A percentile compares a stretch with the other conserved stretches of the same genome.
phyloP scores from a whole-genome alignment of 2,888 invertebrate species.

The Marronus borbonicus region DNA sequence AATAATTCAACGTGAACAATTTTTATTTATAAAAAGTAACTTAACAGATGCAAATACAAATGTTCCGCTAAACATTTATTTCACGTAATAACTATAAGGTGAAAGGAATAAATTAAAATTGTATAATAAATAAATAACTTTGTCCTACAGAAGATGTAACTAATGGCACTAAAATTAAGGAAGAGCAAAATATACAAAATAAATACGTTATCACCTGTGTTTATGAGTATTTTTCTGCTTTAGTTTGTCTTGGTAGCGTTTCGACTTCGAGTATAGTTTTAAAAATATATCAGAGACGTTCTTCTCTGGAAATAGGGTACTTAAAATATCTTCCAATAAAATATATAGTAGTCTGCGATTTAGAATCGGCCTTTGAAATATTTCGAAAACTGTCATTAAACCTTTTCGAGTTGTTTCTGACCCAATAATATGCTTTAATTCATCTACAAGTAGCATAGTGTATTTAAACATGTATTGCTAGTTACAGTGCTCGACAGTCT shows the following conservation, averaged over 20 bases:
- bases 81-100: constrained; percentile 49
- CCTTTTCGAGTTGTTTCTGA: constrained; percentile 90
- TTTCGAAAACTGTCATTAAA: constrained; percentile 86
- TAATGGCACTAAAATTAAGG: constrained; percentile 51
- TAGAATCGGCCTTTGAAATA: constrained; percentile 89
- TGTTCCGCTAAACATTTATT: constrained; percentile 29
- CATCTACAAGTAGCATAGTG: constrained; percentile 75
- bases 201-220: constrained; percentile 62
- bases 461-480: neutral
- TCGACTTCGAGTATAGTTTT: constrained; percentile 81
- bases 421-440: constrained; percentile 91
- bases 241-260: constrained; percentile 63
- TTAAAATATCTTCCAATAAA: constrained; percentile 85
- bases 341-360: constrained; percentile 89
- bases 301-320: constrained; percentile 86
- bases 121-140: constrained; percentile 43
- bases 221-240: constrained; percentile 57
- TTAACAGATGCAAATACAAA: constrained; percentile 21
- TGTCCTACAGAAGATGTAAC: constrained; percentile 20
- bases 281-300: constrained; percentile 81
- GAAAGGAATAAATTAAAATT: constrained; percentile 52
- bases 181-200: constrained; percentile 45
- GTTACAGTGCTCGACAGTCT: no score
- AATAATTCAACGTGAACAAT: constrained; percentile 52
- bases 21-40: constrained; percentile 46